phyloP scores from a whole-genome alignment of 2,113 vertebrate species.

The Rhea pennata region DNA sequence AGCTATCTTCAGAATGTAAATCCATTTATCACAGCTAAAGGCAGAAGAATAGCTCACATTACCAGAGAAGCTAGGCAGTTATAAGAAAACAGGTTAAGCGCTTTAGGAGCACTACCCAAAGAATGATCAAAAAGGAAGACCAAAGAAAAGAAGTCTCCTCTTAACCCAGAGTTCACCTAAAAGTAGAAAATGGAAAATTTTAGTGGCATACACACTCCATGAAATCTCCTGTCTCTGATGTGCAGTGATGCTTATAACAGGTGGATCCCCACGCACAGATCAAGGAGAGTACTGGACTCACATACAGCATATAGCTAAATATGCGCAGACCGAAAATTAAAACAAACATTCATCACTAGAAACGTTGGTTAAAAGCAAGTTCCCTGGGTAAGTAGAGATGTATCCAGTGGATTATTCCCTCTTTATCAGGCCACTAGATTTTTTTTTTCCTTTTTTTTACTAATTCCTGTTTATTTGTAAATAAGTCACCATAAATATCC shows the following conservation, averaged over 20 bases:
- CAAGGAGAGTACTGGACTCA: background rate
- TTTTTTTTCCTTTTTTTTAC: background rate
- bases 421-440: background rate
- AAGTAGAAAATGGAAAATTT: background rate
- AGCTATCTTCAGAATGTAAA: background rate
- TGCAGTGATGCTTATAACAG: background rate
- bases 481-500: background rate
- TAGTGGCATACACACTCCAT: background rate
- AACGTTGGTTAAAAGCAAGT: background rate
- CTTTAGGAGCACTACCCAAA: background rate
- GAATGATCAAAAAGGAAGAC: background rate
- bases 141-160: background rate
- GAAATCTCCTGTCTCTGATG: background rate
- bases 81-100: background rate
- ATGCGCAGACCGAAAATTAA: background rate
- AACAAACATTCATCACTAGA: background rate
- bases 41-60: background rate
- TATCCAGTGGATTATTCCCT: background rate
- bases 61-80: background rate
- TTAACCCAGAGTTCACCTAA: background rate
- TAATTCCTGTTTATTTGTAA: background rate
- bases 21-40: background rate
- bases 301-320: background rate
- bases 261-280: background rate
- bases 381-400: background rate